Base-by-base conservation (phyloP, 2,888 invertebrate species). In the Acronicta leporina region DNA sequence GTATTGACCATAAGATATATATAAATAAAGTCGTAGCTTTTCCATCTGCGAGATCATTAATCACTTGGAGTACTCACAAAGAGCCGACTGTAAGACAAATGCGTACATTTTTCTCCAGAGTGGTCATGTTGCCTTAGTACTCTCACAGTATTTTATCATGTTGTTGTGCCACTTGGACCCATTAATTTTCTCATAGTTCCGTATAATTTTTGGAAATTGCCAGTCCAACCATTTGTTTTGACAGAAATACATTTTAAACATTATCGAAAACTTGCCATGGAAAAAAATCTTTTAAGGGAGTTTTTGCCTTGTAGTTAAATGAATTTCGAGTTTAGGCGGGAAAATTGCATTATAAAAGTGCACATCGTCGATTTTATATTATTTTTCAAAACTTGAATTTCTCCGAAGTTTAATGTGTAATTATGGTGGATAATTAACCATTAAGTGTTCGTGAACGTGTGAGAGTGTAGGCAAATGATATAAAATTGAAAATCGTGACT, bases 41-140 rank as follows among this genome's bases (percentile, higher is more conserved):
- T 66, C 57, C 71, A 66, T 68, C 52, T 62, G 45, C 42, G 14
- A 48, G 38, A 56, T 68, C 75, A 77, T 78, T 79, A 73, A 79
- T 77, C 77, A 78, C 70, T 44, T 43, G 42, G 47, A 75, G 77
- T 74, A 71, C 63, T 63, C 63, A 58, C 64, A 68, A 61, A 48
- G 56, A 48, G 60, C 55, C 44, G 54, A 58, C 60, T 62, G 47
- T 42, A 62, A 73, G 80, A 78, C 77, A 75, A 78, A 78, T 79
- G 79, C 50, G 68, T 69, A 69, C 75, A 78, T 77, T 79, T 75
- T 72, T 78, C 75, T 67, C 51, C 45, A 75, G 33, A 33, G 71
- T 68, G 70, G 73, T 64, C 70, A 68, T 58, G 65, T 63, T 65
- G 72, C 53, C 59, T 35, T 68, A 50, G 66, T 66, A 63, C 58